Base-by-base conservation (phyloP, 2,113 vertebrate species). In the Cyphotilapia sp. region DNA sequence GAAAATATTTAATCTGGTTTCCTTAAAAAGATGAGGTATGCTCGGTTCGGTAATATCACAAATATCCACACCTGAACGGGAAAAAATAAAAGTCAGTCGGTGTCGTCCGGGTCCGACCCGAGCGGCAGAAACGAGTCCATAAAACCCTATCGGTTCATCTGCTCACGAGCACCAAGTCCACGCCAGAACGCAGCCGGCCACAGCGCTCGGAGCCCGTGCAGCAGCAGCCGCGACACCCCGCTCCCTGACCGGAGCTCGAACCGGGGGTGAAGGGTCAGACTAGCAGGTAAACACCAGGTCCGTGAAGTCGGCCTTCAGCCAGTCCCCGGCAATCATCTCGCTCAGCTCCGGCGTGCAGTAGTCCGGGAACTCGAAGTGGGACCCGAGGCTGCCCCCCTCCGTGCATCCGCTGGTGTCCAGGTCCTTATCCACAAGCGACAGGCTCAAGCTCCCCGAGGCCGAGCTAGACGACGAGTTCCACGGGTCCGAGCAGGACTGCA, bases 331-430 rank as follows among this genome's bases (percentile, higher is more conserved):
- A 87, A 99, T 99, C 98, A 99, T 98, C 93, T 98, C 97, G 94
- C 98, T 98, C 88, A 99, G 96, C 96, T 99, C 98, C 7, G 98
- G 98, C 89, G 98, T 99, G 96, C 98, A 99, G 93, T 98, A 97
- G 92, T 99, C 98, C 89, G 98, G 98, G 93, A 99, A 99, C 66
- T 99, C 98, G 92, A 99, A 99, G 96, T 99, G 98, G 11, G 98
- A 99, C 54, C 97, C 97, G 86, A 97, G 96, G 95, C 97, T 98
- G 86, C 97, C 97, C 93, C 98, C 98, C 17, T 78, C 74, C 6
- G 74, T 49, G 90, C 97, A 98, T 94, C 98, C 97, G 96, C 97
- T 97, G 83, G 97, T 97, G 95, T 99, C 98, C 96, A 98, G 95
- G 95, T 98, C 98, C 80, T 97, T 97, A 87, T 98, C 98, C 97